phyloP scores from a whole-genome alignment of 2,113 vertebrate genomes.

The Platycercus adscitus region DNA sequence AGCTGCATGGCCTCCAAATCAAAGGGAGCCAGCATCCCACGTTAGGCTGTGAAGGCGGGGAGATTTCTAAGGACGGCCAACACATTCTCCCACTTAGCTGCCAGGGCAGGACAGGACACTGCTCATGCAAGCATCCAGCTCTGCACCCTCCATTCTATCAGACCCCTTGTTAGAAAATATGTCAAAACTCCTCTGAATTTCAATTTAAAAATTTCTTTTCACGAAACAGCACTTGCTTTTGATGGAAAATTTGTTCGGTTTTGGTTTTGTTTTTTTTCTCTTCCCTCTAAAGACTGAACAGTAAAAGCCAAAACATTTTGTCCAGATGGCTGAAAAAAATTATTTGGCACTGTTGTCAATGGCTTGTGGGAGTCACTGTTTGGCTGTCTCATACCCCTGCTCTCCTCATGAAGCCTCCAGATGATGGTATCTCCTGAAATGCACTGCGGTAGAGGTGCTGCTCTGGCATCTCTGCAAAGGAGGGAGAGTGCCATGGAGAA shows the following conservation, averaged over 20 bases:
- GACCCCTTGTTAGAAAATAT: not conserved
- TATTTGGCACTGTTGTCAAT: not conserved
- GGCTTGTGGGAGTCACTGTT: conserved; percentile 6
- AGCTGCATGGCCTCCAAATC: not conserved
- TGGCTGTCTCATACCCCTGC: not conserved
- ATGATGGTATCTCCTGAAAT: not conserved
- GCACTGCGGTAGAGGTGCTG: not conserved
- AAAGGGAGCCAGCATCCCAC: fast-evolving
- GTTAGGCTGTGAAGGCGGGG: fast-evolving
- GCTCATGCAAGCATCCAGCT: fast-evolving
- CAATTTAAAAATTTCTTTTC: not conserved
- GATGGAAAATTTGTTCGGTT: not conserved
- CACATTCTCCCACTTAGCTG: fast-evolving
- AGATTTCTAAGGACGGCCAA: not conserved
- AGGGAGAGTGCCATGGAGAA: not conserved
- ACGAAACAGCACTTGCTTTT: not conserved
- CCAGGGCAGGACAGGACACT: not conserved
- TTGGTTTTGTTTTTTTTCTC: not conserved
- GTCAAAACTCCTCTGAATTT: not conserved
- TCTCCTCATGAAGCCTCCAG: not conserved
- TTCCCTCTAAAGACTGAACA: not conserved
- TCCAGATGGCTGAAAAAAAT: not conserved
- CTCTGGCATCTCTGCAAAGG: not conserved
- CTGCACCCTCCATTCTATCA: not conserved
- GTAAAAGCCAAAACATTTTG: conserved; percentile 15